A percentile compares a stretch with the other conserved stretches of the same genome.
Evolutionary conservation across 2,797 vertebrate species (phyloP).

Genomic region (Intellagama lesueurii): DNA sequence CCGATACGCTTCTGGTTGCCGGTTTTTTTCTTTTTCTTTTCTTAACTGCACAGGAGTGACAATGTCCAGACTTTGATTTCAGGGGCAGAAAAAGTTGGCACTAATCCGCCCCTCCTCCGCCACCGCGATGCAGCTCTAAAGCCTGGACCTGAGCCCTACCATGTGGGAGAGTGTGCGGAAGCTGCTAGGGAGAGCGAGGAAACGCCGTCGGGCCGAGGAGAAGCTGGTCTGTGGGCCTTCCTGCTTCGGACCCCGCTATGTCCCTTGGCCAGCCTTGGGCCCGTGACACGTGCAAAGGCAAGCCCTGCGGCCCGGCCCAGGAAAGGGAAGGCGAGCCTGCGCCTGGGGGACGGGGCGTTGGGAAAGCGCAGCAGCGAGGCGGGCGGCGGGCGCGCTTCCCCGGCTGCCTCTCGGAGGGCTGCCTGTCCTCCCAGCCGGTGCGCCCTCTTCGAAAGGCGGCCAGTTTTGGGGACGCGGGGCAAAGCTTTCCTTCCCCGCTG

Average conservation of each 20-base stretch:
- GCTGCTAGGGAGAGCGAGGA: too few relatives aligned
- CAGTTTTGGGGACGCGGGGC: conserved; percentile 10
- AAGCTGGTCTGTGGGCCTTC: not conserved
- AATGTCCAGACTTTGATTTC: not conserved
- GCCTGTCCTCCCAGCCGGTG: not conserved
- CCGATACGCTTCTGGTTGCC: not conserved
- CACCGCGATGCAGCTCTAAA: too few relatives aligned
- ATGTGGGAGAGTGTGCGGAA: too few relatives aligned
- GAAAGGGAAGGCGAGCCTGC: not conserved
- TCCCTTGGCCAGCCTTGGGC: not conserved
- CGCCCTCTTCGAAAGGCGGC: conserved; percentile 30
- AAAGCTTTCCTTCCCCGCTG: conserved; percentile 34
- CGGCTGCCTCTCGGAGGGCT: conserved; percentile 20
- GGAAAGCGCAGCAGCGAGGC: too few relatives aligned
- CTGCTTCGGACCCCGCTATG: too few relatives aligned
- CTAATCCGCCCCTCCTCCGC: too few relatives aligned
- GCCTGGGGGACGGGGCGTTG: too few relatives aligned
- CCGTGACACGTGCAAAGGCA: not conserved
- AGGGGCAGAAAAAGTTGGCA: too few relatives aligned
- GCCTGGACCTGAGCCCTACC: too few relatives aligned
- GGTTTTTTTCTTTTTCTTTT: too few relatives aligned
- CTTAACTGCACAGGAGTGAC: too few relatives aligned
- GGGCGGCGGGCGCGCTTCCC: not conserved
- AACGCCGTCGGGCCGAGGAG: too few relatives aligned
- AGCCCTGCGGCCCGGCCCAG: fast-evolving